Evolutionary conservation across 2,888 invertebrate species (phyloP), one percentile per base, ranked within the genome.

Genomic region (Aphelenchoides bicaudatus): DNA sequence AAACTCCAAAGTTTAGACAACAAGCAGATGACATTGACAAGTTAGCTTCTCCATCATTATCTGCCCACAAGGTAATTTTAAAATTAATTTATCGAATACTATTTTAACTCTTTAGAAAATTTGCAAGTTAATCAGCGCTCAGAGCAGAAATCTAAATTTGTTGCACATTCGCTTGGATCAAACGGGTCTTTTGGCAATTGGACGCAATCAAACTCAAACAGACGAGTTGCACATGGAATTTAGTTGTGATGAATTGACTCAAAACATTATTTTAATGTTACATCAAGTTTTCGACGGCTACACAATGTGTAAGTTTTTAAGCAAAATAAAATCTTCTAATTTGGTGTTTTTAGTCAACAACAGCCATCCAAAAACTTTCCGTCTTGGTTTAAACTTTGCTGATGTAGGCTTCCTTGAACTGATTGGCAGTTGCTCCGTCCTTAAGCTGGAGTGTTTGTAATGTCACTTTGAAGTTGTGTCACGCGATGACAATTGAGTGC

Each of bases 161-260:
- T n/a, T 43, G 43, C 43, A 43, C 23, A 43, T 43, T n/a, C 43
- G 23, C 16, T 21, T 43, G 43, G 25, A 43, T 25, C 16, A 43
- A 6, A n/a, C 10, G 16, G 43, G 43, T 6, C 23, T 19, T 25
- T 19, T 43, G 8, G 16, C 43, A 6, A 43, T 43, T n/a, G 43
- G 43, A 8, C 43, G 43, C 23, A 43, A n/a, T 21, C 43, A 25
- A 43, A 43, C 43, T 6, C n/a, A n/a, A n/a, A 25, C 21, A 10
- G 43, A 43, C 10, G 43, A 43, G 23, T 21, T 43, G 10, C 43
- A 43, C 23, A 25, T 43, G 21, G 43, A 43, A n/a, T 43, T 43
- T 25, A 43, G 25, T n/a, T 43, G 43, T 25, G 8, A n/a, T n/a
- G n/a, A 6, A 8, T 43, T 19, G 21, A 25, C 16, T 43, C 8